These are phyloP conservation scores for Pipistrellus kuhlii DNA, from an alignment of 2,797 vertebrate genomes.

Conservation along the genomic window DNA sequence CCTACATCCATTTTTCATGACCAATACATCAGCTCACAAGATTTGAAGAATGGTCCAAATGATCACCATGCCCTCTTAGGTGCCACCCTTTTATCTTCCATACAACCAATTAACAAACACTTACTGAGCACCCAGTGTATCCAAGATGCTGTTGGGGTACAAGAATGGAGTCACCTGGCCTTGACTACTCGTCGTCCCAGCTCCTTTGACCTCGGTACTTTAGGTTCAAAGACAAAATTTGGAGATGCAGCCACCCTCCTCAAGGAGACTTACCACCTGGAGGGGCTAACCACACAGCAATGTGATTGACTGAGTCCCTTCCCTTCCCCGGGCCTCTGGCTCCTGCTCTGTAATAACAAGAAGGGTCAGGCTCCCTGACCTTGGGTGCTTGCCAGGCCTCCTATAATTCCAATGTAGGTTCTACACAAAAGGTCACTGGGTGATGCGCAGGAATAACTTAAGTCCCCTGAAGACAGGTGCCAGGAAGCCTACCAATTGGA, in stretches of 20 bases:
- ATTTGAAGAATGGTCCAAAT: neutral
- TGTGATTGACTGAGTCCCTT: neutral
- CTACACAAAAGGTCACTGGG: slow-evolving; percentile 63
- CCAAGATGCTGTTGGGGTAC: neutral
- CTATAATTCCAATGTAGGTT: neutral
- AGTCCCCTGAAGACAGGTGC: slow-evolving; percentile 72
- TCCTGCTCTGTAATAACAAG: neutral
- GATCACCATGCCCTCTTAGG: neutral
- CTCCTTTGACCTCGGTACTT: neutral
- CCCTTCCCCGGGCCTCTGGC: neutral
- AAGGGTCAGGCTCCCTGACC: slow-evolving; percentile 50
- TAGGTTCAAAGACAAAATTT: neutral
- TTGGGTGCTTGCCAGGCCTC: neutral
- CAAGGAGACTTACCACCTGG: neutral
- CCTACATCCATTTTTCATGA: neutral
- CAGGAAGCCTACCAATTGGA: slow-evolving; percentile 81
- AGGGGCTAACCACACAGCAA: neutral
- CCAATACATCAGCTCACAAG: neutral
- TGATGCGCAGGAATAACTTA: slow-evolving; percentile 52
- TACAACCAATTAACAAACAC: neutral
- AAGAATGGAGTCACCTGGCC: neutral
- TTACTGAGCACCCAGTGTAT: neutral
- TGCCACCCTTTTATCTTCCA: neutral
- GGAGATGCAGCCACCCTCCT: neutral
- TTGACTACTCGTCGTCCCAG: neutral